Base-by-base conservation (phyloP, 2,888 invertebrate genomes). In the Caenorhabditis afra region DNA sequence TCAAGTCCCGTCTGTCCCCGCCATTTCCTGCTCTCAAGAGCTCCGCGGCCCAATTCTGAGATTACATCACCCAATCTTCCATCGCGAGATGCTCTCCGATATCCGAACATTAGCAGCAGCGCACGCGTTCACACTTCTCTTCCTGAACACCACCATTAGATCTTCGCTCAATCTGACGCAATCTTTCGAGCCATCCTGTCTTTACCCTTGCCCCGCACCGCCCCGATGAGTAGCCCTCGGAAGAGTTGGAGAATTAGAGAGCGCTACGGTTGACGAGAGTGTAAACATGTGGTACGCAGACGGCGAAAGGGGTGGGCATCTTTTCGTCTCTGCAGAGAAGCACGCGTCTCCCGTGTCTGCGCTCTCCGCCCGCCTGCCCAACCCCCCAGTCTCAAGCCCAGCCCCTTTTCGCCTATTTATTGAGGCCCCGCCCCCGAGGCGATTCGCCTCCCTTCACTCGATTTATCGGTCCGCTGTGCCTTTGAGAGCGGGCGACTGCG, bases 341-440 rank as follows among this genome's bases (percentile, higher is more conserved):
- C 67, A 8, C 22, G 23, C 12, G 18, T 58, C 64, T 58, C 18
- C 18, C 22, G 49, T 57, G 62, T 57, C 64, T 64, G 58, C 29
- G 20, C 65, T 57, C 16, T 23, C 50, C 23, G 37, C 55, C 37
- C 58, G 57, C 35, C 22, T 61, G 53, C 11, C 61, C 70, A 29
- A 39, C 70, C 45, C 62, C 61, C 44, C 29, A 29, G 47, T 16
- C 37, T 18, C 37, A 70, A 58, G 70, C 68, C 76, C 68, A 55
- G 58, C 76, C 76, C 62, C 76, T 77, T 77, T 77, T 77, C 68
- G 77, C 77, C 66, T 77, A 71, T 71, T 71, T 70, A 77, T 77
- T 77, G 52, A 44, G 58, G 50, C 70, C 68, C 68, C 76, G 76
- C 71, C 71, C 64, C 57, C 64, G 59, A 65, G 62, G 58, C 64